Evolutionary conservation across 2,797 vertebrate species (phyloP).

Genomic region (Dipus sagitta): DNA sequence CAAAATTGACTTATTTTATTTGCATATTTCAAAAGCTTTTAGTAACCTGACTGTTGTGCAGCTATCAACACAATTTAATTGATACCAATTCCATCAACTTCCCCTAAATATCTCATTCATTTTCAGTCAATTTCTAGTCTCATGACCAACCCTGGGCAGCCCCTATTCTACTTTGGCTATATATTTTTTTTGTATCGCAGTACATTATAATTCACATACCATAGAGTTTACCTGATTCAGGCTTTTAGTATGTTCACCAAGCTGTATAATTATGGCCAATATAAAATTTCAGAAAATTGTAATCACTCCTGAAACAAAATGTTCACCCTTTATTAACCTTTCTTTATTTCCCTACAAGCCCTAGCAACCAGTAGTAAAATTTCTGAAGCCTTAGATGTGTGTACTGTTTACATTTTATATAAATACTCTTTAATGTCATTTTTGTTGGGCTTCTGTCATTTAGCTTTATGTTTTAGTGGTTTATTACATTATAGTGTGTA

Average conservation of each 20-base stretch:
- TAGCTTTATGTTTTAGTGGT: not conserved
- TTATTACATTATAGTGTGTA: not conserved
- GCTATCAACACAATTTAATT: not conserved
- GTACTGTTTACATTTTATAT: not conserved
- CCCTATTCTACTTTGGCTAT: not conserved
- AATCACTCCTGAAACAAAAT: not conserved
- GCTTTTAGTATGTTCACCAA: not conserved
- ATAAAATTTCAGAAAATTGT: not conserved
- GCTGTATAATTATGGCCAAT: not conserved
- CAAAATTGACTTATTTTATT: conserved; percentile 30
- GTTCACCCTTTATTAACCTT: not conserved
- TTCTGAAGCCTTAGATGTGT: not conserved
- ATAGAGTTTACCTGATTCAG: not conserved
- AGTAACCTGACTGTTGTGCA: not conserved
- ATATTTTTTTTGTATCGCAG: conserved; percentile 2
- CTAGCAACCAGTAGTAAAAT: not conserved
- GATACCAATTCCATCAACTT: not conserved
- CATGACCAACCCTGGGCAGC: not conserved
- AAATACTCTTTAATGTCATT: not conserved
- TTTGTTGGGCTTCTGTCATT: conserved; percentile 21
- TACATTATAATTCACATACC: not conserved
- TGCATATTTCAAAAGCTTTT: conserved; percentile 10
- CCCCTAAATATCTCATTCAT: not conserved
- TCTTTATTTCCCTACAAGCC: not conserved
- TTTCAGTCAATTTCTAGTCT: not conserved